Base-by-base conservation (phyloP, 2,113 vertebrate species). In the Echinops telfairi region DNA sequence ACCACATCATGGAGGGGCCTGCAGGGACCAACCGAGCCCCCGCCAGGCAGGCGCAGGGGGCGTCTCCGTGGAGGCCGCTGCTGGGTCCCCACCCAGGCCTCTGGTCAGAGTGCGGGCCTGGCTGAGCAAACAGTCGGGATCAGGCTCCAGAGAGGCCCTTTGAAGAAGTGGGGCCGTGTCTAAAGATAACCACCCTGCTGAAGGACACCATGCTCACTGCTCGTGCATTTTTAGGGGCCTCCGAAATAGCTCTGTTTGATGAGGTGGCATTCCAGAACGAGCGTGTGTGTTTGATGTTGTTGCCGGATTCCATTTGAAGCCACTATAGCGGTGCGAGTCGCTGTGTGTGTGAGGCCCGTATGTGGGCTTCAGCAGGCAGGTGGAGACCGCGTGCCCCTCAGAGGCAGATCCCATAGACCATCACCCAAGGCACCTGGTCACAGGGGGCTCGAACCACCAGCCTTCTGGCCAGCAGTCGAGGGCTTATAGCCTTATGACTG, bases 41-140 rank as follows among this genome's bases (percentile, higher is more conserved):
- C 60, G 93, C 57, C 95, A 97, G 97, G 98, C 89, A 93, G 14
- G 93, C 73, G 58, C 81, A 17, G 27, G 68, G 82, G 43, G 83
- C 82, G 93, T 66, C 91, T 62, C 89, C 57, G 70, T 68, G 79
- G 71, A 66, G 91, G 78, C 84, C 29, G 66, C 0, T 0, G 66
- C 79, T 38, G 58, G n/a, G 79, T 93, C 86, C 47, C 83, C 88
- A 75, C 89, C 87, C 94, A 17, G 89, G 73, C 89, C 71, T 76
- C 23, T 0, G 29, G 78, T 64, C 93, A 68, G 82, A 71, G 78
- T 76, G 81, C 88, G 79, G 89, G 43, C 90, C 83, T 91, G 88
- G 83, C 70, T 7, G 1, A 85, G 71, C 22, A 14, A 68, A 93
- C 88, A 79, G 29, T 75, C 17, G 81, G 38, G 60, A 90, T 85